A percentile compares a stretch with the other conserved stretches of the same genome.
These are phyloP conservation scores for Potamilus streckersoni DNA, from an alignment of 1,140 invertebrate species.

Conservation along the genomic window DNA sequence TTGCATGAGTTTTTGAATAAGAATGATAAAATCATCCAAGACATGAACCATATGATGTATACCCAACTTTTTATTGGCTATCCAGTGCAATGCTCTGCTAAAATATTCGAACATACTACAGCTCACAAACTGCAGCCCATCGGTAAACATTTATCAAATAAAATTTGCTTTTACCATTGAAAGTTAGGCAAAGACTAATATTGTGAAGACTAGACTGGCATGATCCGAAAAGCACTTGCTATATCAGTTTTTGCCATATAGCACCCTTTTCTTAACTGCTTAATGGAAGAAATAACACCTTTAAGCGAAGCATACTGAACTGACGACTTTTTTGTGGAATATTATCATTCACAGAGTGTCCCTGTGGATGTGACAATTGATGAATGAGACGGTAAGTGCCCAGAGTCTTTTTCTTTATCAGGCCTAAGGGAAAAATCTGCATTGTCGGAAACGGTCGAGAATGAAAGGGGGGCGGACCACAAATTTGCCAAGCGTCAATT, in stretches of 20 bases:
- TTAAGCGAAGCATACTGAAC: conserved; percentile 30
- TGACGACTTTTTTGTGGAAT: conserved; percentile 12
- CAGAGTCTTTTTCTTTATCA: too few species aligned
- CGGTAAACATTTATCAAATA: conserved; percentile 14
- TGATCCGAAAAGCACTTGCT: conserved; percentile 24
- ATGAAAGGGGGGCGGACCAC: background rate
- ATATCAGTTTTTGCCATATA: conserved; percentile 34
- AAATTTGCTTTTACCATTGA: conserved; percentile 13
- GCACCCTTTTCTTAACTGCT: background rate
- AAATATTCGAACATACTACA: conserved; percentile 27
- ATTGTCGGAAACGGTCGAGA: conserved; percentile 7
- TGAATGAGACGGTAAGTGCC: conserved; percentile 22
- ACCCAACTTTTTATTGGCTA: background rate
- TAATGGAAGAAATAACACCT: conserved; percentile 9
- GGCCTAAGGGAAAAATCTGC: conserved; percentile 8
- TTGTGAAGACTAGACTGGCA: conserved; percentile 23
- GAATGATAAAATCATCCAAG: conserved; percentile 31
- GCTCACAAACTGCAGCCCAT: conserved; percentile 1
- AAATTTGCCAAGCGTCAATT: conserved; percentile 6
- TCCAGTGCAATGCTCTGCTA: conserved; percentile 29
- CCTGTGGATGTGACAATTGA: conserved; percentile 25
- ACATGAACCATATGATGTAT: conserved; percentile 16
- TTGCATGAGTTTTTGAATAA: background rate
- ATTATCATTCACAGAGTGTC: conserved; percentile 23
- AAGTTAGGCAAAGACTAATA: conserved; percentile 25